Percentiles rank a stretch among this genome's conserved stretches.
Conservation (phyloP, 2,888 invertebrate genomes). For the Syrista parreyssii region DNA sequence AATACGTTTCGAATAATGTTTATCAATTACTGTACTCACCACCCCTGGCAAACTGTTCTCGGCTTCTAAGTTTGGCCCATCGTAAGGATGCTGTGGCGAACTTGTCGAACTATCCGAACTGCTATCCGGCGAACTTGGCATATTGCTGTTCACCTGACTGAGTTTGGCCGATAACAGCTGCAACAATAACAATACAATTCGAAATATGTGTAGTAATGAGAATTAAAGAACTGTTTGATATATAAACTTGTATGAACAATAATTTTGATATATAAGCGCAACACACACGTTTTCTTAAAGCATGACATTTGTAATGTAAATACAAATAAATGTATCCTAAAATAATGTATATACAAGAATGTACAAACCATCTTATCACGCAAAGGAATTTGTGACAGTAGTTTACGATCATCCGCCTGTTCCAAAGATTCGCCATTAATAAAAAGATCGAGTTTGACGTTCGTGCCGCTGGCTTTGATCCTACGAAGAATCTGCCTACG, state of each 20-base stretch:
- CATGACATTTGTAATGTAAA: no score
- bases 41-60: conserved; percentile 93
- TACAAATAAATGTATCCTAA: no score
- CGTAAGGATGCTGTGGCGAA: conserved; percentile 88
- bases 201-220: neutral
- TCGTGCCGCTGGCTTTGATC: conserved; percentile 71
- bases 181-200: conserved; percentile 30
- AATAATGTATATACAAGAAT: conserved; percentile 27
- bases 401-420: conserved; percentile 86
- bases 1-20: no score
- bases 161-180: conserved; percentile 82
- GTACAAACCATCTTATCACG: conserved; percentile 86
- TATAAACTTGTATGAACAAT: conserved; percentile 61
- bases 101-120: conserved; percentile 95
- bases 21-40: conserved; percentile 68
- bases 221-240: conserved; percentile 1
- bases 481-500: conserved; percentile 81
- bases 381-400: conserved; percentile 86
- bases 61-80: conserved; percentile 83
- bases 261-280: neutral
- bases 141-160: conserved; percentile 77
- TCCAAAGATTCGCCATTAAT: conserved; percentile 90
- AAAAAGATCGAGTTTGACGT: conserved; percentile 91
- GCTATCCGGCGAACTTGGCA: conserved; percentile 88
- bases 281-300: no score